Base-by-base conservation (phyloP, 2,888 invertebrate genomes). In the Caenorhabditis sp. region DNA sequence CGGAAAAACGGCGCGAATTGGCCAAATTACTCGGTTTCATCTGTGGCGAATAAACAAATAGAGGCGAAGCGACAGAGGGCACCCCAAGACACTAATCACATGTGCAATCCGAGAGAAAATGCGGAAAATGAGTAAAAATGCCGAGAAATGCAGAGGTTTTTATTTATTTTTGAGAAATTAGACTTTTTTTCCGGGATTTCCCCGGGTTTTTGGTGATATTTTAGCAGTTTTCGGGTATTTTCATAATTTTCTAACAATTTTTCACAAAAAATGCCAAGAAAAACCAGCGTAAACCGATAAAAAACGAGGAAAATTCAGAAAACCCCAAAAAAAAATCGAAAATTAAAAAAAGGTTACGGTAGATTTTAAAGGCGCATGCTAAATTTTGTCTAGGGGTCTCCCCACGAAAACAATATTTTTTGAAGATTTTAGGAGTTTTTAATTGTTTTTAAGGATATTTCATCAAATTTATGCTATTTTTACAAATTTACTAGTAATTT, bases 81-180 rank as follows among this genome's bases (percentile, higher is more conserved):
- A n/a, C n/a, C n/a, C n/a, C n/a, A 44, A 44, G 58, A 53, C 58
- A 67, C 44, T 68, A 76, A 76, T 60, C 67, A 61, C 60, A 76
- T 67, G 67, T 67, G 74, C 67, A 68, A 76, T 67, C 53, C 61
- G 58, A 56, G 60, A 3, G 28, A 69, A 70, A 71, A 51, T 50
- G 71, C 35, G 47, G 37, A 51, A 77, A 68, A 47, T 47, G 18
- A 47, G 47, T n/a, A 28, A 26, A 56, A 64, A 51, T 53, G 37
- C n/a, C 22, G 26, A n/a, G n/a, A n/a, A n/a, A n/a, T n/a, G n/a
- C n/a, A n/a, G n/a, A n/a, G n/a, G n/a, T n/a, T n/a, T n/a, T n/a
- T n/a, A n/a, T n/a, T n/a, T n/a, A n/a, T n/a, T n/a, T n/a, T n/a
- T n/a, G n/a, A n/a, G n/a, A n/a, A n/a, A n/a, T n/a, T n/a, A n/a